Evolutionary conservation across 2,797 vertebrate species (phyloP).

Genomic region (Girardinus metallicus): DNA sequence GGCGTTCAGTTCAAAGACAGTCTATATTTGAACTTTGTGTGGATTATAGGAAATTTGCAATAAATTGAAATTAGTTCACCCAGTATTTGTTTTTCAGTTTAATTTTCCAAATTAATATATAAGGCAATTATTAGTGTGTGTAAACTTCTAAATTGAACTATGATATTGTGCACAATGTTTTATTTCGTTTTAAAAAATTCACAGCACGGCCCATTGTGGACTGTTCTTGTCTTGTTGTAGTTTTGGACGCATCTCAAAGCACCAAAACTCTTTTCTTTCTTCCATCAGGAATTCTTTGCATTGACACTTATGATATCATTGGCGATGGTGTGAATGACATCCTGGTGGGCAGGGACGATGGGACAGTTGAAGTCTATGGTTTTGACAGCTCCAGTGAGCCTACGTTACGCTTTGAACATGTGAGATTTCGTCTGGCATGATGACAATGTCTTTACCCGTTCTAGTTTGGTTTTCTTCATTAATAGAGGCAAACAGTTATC

Average conservation of each 20-base stretch:
- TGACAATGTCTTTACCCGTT: not conserved
- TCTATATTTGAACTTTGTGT: not conserved
- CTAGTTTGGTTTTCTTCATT: not conserved
- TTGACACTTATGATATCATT: slow-evolving; percentile 93
- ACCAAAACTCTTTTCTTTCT: not conserved
- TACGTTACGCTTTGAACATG: slow-evolving; percentile 88
- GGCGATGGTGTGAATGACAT: slow-evolving; percentile 95
- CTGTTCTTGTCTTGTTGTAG: not conserved
- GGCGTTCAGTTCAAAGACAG: not conserved
- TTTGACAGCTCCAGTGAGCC: slow-evolving; percentile 87
- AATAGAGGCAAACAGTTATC: not conserved
- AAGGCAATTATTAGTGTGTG: not conserved
- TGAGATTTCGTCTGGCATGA: slow-evolving; percentile 65
- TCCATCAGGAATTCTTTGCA: slow-evolving; percentile 88
- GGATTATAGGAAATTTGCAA: not conserved
- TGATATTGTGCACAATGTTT: not conserved
- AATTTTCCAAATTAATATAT: not conserved
- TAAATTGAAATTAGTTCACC: not conserved
- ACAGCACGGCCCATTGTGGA: not conserved
- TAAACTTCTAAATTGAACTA: not conserved
- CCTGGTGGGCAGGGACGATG: slow-evolving; percentile 94
- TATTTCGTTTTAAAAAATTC: not conserved
- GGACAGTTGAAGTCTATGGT: slow-evolving; percentile 89
- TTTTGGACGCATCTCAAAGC: not conserved
- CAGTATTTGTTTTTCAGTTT: not conserved